Conservation (phyloP, 2,113 vertebrate species). For the Leptodactylus fuscus region DNA sequence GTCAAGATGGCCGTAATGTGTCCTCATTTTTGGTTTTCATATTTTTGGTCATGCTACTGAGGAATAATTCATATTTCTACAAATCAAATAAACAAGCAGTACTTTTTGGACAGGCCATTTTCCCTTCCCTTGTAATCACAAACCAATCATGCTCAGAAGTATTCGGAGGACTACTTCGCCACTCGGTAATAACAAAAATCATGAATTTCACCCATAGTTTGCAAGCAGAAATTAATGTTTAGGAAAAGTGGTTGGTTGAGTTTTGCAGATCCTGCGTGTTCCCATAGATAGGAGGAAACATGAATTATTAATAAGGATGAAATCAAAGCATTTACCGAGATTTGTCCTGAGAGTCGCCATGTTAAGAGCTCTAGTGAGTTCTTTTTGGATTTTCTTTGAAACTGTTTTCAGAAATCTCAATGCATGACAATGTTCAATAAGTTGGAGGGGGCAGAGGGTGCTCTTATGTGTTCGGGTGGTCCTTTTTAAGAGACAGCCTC, state of each 20-base stretch:
- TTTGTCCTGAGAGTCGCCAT: background rate
- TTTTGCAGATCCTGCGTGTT: background rate
- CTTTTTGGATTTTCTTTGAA: background rate
- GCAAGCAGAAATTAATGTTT: background rate
- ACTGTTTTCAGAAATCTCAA: background rate
- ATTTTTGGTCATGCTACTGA: background rate
- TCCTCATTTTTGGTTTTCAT: background rate
- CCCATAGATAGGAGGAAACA: background rate
- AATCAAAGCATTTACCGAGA: background rate
- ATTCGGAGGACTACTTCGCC: background rate
- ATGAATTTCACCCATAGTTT: background rate
- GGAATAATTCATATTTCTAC: background rate
- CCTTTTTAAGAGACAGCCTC: too few species aligned
- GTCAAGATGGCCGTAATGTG: background rate
- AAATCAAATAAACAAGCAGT: background rate
- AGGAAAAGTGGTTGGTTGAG: background rate
- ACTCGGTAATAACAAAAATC: background rate
- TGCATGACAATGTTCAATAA: too few species aligned
- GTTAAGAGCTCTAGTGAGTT: background rate
- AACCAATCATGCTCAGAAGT: slow-evolving; percentile 9
- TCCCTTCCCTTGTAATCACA: slow-evolving; percentile 4
- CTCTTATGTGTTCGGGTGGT: too few species aligned
- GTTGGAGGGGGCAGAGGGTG: too few species aligned
- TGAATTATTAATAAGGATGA: background rate
- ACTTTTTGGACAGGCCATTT: background rate